These are phyloP conservation scores for Todus mexicanus DNA, from an alignment of 2,797 vertebrate genomes.

Conservation along the genomic window DNA sequence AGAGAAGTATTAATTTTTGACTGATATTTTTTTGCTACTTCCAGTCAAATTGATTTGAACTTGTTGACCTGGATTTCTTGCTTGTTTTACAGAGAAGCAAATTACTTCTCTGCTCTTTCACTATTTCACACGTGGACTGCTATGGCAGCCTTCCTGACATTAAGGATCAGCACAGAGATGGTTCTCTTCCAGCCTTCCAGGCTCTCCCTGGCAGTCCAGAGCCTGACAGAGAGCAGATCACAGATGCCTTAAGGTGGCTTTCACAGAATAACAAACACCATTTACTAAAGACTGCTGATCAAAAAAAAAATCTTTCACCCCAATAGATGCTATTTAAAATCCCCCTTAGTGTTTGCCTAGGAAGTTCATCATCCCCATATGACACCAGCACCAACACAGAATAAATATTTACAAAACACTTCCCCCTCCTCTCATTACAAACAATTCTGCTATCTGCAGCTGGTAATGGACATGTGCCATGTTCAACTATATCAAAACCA, in stretches of 20 bases:
- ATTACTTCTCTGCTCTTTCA: background rate
- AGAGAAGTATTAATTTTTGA: background rate
- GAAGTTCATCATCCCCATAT: constrained; percentile 6
- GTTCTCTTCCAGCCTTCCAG: background rate
- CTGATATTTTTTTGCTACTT: background rate
- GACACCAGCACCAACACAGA: constrained; percentile 36
- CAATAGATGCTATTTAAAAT: background rate
- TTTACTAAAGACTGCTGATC: background rate
- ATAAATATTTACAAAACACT: constrained; percentile 57
- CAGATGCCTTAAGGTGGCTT: background rate
- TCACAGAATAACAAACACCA: background rate
- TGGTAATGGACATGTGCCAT: constrained; percentile 44
- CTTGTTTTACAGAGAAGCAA: background rate
- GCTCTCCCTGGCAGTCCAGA: background rate
- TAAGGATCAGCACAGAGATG: background rate
- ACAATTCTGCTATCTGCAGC: constrained; percentile 44
- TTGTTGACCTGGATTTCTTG: background rate
- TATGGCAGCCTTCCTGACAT: background rate
- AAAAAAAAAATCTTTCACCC: background rate
- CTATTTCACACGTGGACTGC: background rate
- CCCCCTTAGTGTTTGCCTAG: background rate
- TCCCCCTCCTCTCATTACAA: constrained; percentile 46
- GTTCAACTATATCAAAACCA: constrained; percentile 29
- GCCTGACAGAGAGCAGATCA: background rate
- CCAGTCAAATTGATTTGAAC: background rate